Conservation (phyloP, 2,888 invertebrate species). For the Zygothrica quintamaculata region DNA sequence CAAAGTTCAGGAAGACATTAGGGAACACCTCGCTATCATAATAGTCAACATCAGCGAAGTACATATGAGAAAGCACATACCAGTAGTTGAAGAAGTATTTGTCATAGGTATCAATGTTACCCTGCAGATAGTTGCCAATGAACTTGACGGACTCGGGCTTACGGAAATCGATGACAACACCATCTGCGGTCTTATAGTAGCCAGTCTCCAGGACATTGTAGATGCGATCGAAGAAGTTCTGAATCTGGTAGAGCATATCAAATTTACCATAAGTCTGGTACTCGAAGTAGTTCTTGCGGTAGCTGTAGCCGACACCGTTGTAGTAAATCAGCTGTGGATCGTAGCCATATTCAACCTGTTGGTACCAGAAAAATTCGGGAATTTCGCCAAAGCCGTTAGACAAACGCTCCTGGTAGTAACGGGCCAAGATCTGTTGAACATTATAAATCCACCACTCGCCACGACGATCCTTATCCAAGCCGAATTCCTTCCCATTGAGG, state of each 20-base stretch:
- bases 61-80: conserved; percentile 75
- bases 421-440: conserved; percentile 88
- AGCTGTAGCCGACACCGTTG: conserved; percentile 87
- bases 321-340: conserved; percentile 87
- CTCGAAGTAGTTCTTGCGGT: conserved; percentile 85
- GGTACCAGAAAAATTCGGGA: conserved; percentile 86
- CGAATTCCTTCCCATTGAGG: conserved; percentile 86
- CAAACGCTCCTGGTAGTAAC: conserved; percentile 89
- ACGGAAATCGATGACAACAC: conserved; percentile 86
- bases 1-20: conserved; percentile 87
- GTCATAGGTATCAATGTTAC: conserved; percentile 84
- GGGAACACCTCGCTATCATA: conserved; percentile 79
- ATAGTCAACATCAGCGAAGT: conserved; percentile 72
- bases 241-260: conserved; percentile 68
- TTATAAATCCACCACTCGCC: conserved; percentile 88
- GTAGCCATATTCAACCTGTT: conserved; percentile 85
- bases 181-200: conserved; percentile 85
- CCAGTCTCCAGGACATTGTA: conserved; percentile 85
- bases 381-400: conserved; percentile 88
- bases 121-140: conserved; percentile 88
- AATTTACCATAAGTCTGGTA: conserved; percentile 75
- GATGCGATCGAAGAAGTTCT: conserved; percentile 85
- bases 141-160: conserved; percentile 87
- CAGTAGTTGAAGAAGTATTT: conserved; percentile 79
- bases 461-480: conserved; percentile 86